These are phyloP conservation scores for Tapirus indicus DNA, from an alignment of 2,797 vertebrate genomes.

Conservation along the genomic window DNA sequence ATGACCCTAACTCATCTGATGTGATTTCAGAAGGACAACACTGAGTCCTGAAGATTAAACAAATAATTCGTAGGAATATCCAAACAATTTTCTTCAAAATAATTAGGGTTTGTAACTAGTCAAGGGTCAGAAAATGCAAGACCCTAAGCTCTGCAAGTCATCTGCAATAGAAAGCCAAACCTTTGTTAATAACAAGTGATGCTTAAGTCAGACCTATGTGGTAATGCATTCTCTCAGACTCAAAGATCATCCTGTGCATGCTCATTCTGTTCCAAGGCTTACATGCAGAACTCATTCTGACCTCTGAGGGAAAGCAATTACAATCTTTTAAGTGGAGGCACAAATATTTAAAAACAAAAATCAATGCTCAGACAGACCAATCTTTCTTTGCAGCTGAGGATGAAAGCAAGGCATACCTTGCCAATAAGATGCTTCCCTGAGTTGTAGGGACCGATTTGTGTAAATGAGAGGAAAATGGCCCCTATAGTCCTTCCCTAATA, in stretches of 20 bases:
- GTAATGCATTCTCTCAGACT: background rate
- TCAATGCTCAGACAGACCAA: background rate
- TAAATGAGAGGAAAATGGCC: background rate
- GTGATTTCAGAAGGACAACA: conserved; percentile 7
- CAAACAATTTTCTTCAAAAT: conserved; percentile 8
- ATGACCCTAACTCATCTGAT: background rate
- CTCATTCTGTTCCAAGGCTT: background rate
- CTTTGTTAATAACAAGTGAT: background rate
- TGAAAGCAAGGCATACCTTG: conserved; percentile 9
- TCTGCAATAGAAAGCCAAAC: background rate
- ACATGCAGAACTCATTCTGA: background rate
- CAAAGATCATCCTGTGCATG: background rate
- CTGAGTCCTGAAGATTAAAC: conserved; percentile 12
- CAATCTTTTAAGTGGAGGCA: conserved; percentile 39
- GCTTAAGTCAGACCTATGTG: background rate
- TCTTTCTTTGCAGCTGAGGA: background rate
- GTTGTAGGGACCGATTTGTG: background rate
- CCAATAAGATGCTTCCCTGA: background rate
- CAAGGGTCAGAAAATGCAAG: conserved; percentile 10
- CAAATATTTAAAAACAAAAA: conserved; percentile 31
- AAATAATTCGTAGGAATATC: conserved; percentile 35
- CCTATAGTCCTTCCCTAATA: background rate
- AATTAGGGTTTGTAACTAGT: conserved; percentile 19
- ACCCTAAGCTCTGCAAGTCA: background rate
- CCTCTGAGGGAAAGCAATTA: background rate